Percentiles rank a stretch among this genome's conserved stretches.
These are phyloP conservation scores for Phyllotis vaccarum DNA, from an alignment of 2,797 vertebrate species.

Conservation along the genomic window DNA sequence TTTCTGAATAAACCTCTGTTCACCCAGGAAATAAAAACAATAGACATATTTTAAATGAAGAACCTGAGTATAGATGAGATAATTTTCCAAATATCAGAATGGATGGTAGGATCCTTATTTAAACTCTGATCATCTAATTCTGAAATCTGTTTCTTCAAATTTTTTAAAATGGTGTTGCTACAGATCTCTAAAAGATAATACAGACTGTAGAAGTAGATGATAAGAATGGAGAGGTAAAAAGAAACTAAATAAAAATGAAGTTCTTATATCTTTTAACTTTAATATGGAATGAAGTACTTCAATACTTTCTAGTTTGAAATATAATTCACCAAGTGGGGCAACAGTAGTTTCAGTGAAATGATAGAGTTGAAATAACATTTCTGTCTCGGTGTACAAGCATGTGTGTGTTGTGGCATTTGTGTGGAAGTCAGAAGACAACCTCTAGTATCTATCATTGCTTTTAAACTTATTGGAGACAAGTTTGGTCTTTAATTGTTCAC, in stretches of 20 bases:
- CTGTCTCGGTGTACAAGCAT: no score
- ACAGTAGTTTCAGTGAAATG: neutral
- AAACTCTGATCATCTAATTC: conserved; percentile 16
- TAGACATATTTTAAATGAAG: neutral
- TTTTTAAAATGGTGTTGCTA: neutral
- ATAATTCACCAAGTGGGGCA: neutral
- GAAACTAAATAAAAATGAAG: neutral
- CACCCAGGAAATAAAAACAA: neutral
- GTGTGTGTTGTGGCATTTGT: neutral
- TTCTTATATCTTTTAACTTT: neutral
- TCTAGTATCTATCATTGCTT: neutral
- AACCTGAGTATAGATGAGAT: neutral
- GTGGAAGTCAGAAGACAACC: neutral
- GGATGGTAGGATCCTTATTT: neutral
- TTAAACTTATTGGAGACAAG: neutral
- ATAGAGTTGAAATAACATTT: neutral
- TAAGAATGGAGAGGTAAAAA: neutral
- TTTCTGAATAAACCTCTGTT: neutral
- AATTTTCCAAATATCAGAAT: neutral
- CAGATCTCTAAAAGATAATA: neutral
- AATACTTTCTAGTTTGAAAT: neutral
- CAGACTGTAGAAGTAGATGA: neutral
- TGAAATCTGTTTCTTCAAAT: neutral
- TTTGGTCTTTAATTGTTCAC: neutral
- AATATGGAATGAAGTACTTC: neutral